Percentiles rank a stretch among this genome's conserved stretches.
phyloP scores from a whole-genome alignment of 1,140 invertebrate genomes.

The Macrotrachela quadricornifera region DNA sequence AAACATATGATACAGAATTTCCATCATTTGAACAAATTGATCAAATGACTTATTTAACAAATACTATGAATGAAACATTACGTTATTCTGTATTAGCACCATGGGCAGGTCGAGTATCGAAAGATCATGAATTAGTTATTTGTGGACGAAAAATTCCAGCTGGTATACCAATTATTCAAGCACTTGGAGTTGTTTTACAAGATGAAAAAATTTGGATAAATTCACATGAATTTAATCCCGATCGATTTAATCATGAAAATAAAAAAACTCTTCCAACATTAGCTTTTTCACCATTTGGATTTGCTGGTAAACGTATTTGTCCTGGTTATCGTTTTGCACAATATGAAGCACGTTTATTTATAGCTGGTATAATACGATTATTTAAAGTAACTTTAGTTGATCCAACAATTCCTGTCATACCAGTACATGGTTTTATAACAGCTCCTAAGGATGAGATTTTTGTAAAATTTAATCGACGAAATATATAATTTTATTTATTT shows the following conservation, averaged over 20 bases:
- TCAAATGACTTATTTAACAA: constrained; percentile 15
- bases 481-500: too few species aligned
- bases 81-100: constrained; percentile 20
- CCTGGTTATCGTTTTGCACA: constrained; percentile 19
- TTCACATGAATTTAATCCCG: constrained; percentile 24
- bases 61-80: constrained; percentile 23
- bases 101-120: constrained; percentile 18
- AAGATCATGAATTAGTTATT: constrained; percentile 18
- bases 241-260: constrained; percentile 17
- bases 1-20: constrained; percentile 11
- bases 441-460: constrained; percentile 22
- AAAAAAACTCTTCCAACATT: constrained; percentile 12
- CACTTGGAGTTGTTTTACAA: constrained; percentile 18
- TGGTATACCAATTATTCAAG: constrained; percentile 22
- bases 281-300: constrained; percentile 22
- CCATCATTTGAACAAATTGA: too few species aligned
- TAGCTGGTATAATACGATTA: constrained; percentile 13
- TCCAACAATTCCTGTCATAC: constrained; percentile 11
- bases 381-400: constrained; percentile 13
- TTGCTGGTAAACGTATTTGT: constrained; percentile 23
- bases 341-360: constrained; percentile 12
- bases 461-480: too few species aligned
- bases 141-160: constrained; percentile 21
- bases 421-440: constrained; percentile 18
- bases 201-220: constrained; percentile 18